A percentile compares a stretch with the other conserved stretches of the same genome.
Conservation (phyloP, 2,888 invertebrate species). For the Strigamia crassipes region DNA sequence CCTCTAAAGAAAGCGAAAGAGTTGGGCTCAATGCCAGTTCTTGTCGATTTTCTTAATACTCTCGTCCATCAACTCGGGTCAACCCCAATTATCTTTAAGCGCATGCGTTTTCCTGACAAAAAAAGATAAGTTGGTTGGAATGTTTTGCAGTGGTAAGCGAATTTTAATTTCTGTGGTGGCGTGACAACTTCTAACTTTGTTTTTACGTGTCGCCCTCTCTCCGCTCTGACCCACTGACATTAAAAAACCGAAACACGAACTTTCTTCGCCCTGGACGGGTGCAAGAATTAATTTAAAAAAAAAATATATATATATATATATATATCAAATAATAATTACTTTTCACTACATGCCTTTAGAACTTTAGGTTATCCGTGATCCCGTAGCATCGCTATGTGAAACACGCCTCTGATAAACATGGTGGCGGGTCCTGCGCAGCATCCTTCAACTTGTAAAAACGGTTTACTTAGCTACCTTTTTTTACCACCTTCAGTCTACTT, state of each 20-base stretch:
- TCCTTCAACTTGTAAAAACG: conserved; percentile 15
- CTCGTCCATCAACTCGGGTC: background rate
- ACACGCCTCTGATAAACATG: conserved; percentile 27
- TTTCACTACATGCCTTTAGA: background rate
- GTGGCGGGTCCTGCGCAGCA: conserved; percentile 35
- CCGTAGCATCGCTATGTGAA: background rate
- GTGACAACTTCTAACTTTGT: background rate
- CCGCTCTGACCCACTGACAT: conserved; percentile 41
- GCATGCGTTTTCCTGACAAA: background rate
- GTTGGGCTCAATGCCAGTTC: conserved; percentile 2
- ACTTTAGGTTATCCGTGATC: background rate
- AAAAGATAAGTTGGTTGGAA: background rate
- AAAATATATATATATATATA: too few relatives aligned
- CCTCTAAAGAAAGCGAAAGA: background rate
- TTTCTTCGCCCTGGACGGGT: background rate
- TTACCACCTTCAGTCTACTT: conserved; percentile 17
- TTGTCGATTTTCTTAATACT: background rate
- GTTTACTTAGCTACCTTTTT: background rate
- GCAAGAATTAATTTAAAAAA: background rate
- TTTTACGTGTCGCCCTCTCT: background rate
- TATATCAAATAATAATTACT: background rate
- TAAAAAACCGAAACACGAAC: background rate
- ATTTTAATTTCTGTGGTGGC: background rate
- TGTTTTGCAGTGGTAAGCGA: background rate
- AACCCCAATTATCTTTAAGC: background rate